Conservation (phyloP, 1,140 invertebrate genomes). For the Bilobella aurantiaca region DNA sequence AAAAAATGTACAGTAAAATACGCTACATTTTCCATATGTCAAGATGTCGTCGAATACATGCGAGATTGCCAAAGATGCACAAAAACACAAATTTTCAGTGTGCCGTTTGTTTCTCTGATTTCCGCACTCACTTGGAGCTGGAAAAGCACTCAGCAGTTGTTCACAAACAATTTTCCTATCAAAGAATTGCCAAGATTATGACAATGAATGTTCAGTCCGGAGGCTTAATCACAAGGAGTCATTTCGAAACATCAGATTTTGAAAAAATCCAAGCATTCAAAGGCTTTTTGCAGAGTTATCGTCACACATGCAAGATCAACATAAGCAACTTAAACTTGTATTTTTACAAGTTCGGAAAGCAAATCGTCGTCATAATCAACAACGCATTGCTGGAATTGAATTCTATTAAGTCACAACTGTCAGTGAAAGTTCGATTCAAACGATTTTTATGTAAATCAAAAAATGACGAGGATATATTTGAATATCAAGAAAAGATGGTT, state of each 20-base stretch:
- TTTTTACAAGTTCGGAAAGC: not conserved
- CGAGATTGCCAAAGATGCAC: not conserved
- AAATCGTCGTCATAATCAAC: not conserved
- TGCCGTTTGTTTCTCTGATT: too few relatives aligned
- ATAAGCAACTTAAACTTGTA: not conserved
- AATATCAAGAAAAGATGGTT: not conserved
- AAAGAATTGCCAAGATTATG: not conserved
- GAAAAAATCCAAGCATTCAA: conserved; percentile 2
- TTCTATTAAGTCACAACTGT: not conserved
- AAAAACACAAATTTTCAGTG: not conserved
- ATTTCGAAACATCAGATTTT: not conserved
- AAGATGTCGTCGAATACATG: too few relatives aligned
- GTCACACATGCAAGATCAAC: not conserved
- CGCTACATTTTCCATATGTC: too few relatives aligned
- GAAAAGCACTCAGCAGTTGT: too few relatives aligned
- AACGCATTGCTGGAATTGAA: not conserved
- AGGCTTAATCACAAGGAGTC: not conserved
- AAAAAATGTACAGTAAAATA: too few relatives aligned
- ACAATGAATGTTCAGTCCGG: not conserved
- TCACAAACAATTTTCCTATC: too few relatives aligned
- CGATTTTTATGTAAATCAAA: conserved; percentile 2
- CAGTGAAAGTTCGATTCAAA: not conserved
- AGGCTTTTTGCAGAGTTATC: not conserved
- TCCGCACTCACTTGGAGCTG: too few relatives aligned
- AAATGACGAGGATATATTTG: not conserved